These are phyloP conservation scores for Carcina quercana DNA, from an alignment of 2,888 invertebrate species.

Conservation along the genomic window DNA sequence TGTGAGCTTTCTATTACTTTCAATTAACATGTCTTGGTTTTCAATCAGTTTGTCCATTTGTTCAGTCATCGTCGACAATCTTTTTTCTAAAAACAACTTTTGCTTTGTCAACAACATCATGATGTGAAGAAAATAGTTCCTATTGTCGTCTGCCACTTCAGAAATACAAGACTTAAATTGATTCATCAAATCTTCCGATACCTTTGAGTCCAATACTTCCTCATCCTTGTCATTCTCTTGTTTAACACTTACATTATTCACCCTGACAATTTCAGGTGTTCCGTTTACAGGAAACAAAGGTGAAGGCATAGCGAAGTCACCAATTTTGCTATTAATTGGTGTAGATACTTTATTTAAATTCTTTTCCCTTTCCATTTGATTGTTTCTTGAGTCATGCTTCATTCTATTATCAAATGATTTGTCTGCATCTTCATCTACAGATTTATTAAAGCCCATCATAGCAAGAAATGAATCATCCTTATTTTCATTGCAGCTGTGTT, in stretches of 20 bases:
- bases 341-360: slow-evolving; percentile 60
- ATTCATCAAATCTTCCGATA: slow-evolving; percentile 55
- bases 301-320: slow-evolving; percentile 44
- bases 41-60: slow-evolving; percentile 47
- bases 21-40: slow-evolving; percentile 56
- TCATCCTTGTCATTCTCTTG: slow-evolving; percentile 21
- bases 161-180: slow-evolving; percentile 49
- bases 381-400: slow-evolving; percentile 34
- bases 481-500: slow-evolving; percentile 23
- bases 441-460: slow-evolving; percentile 58
- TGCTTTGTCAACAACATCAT: slow-evolving; percentile 68
- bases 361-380: slow-evolving; percentile 43
- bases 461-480: slow-evolving; percentile 60
- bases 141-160: slow-evolving; percentile 57
- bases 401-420: slow-evolving; percentile 43
- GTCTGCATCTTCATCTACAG: slow-evolving; percentile 43
- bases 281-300: slow-evolving; percentile 41
- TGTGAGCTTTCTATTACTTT: slow-evolving; percentile 63
- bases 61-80: slow-evolving; percentile 41
- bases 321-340: slow-evolving; percentile 38
- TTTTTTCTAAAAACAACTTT: slow-evolving; percentile 60
- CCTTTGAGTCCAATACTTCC: slow-evolving; percentile 30
- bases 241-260: slow-evolving; percentile 31
- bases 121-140: slow-evolving; percentile 59
- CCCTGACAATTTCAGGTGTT: slow-evolving; percentile 33